Percentiles rank a stretch among this genome's conserved stretches.
Conservation (phyloP, 2,113 vertebrate genomes). For the Camelus bactrianus region DNA sequence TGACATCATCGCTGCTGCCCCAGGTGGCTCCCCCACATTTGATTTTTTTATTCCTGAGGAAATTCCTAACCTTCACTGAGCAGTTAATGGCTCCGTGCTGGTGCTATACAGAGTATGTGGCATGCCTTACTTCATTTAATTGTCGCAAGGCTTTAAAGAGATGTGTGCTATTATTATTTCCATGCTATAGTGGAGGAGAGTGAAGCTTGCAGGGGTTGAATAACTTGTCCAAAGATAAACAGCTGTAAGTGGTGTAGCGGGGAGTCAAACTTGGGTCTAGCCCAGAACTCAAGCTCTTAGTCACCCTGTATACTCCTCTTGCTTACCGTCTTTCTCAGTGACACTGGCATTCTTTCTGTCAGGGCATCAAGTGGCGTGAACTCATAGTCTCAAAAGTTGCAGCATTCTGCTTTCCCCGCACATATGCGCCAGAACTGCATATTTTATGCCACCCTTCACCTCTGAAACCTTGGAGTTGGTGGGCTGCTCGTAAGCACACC, state of each 20-base stretch:
- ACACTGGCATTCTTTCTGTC: background rate
- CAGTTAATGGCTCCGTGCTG: background rate
- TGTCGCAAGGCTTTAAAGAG: background rate
- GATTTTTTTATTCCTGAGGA: background rate
- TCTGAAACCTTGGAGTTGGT: background rate
- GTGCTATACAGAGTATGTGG: background rate
- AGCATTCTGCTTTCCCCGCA: rapidly evolving
- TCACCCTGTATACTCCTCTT: background rate
- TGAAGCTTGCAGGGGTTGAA: background rate
- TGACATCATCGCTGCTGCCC: background rate
- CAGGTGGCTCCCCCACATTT: background rate
- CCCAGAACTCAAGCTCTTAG: background rate
- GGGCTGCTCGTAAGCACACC: background rate
- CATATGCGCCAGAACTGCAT: rapidly evolving
- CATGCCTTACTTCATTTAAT: background rate
- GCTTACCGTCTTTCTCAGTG: background rate
- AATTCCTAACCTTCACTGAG: background rate
- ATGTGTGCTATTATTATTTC: background rate
- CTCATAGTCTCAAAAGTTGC: too few relatives aligned
- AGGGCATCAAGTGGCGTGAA: background rate
- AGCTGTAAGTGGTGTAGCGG: rapidly evolving
- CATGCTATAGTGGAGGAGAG: background rate
- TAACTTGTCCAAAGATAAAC: background rate
- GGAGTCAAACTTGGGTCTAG: background rate
- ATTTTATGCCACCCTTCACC: rapidly evolving